A percentile compares a stretch with the other conserved stretches of the same genome.
Conservation (phyloP, 2,888 invertebrate genomes). For the Cryptosula pallasiana region DNA sequence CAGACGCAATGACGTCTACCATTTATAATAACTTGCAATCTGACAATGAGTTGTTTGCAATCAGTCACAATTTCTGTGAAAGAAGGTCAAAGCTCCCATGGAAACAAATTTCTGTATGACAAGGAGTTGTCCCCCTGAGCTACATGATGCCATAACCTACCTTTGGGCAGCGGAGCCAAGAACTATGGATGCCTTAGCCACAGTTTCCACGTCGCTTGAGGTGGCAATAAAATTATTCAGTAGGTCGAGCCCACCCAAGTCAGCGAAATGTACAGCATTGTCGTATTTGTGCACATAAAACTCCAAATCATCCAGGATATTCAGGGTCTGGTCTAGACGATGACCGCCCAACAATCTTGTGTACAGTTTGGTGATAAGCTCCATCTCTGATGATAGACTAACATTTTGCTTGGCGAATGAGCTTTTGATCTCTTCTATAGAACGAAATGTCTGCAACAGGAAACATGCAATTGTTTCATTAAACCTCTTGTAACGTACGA, state of each 20-base stretch:
- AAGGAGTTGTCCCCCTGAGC: too few species aligned
- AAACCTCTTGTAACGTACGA: not conserved
- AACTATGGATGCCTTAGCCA: conserved; percentile 61
- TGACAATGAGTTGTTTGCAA: too few species aligned
- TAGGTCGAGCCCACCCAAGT: conserved; percentile 57
- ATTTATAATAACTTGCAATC: too few species aligned
- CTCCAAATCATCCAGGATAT: conserved; percentile 8
- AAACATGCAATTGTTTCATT: not conserved
- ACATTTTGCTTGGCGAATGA: conserved; percentile 63
- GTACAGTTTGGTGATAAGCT: conserved; percentile 57
- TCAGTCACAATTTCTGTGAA: too few species aligned
- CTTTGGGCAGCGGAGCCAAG: conserved; percentile 68
- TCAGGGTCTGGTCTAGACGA: too few species aligned
- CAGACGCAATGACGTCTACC: too few species aligned
- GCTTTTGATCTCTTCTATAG: conserved; percentile 61
- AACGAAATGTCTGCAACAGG: conserved; percentile 34
- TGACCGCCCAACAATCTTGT: not conserved
- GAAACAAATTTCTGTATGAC: too few species aligned
- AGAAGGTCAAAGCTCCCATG: too few species aligned
- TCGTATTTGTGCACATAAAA: conserved; percentile 57
- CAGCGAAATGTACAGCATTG: conserved; percentile 67
- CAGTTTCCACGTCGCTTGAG: conserved; percentile 56
- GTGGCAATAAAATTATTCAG: conserved; percentile 65
- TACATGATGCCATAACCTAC: too few species aligned
- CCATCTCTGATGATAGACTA: conserved; percentile 64